phyloP scores from a whole-genome alignment of 2,888 invertebrate genomes.

The Trachelus iudaicus region DNA sequence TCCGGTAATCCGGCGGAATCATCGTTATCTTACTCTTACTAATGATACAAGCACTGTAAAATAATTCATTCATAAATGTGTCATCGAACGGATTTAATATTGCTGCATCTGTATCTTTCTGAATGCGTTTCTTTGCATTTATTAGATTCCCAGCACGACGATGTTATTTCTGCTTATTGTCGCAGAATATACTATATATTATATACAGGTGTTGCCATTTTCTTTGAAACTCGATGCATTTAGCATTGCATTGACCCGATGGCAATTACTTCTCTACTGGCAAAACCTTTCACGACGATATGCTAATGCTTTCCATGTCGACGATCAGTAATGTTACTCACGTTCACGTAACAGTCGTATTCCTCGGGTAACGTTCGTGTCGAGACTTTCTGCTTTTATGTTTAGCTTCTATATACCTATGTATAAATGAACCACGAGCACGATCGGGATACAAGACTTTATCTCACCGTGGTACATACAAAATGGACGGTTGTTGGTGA shows the following conservation, averaged over 20 bases:
- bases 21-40: no score
- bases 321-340: background rate
- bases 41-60: background rate
- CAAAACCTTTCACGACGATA: background rate
- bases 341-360: background rate
- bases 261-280: background rate
- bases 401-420: background rate
- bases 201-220: background rate
- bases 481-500: background rate
- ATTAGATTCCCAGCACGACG: background rate
- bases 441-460: constrained; percentile 30
- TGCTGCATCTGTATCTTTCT: background rate
- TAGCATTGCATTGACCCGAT: background rate
- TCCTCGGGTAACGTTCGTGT: background rate
- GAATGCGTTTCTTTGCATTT: background rate
- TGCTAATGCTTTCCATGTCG: background rate
- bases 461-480: background rate
- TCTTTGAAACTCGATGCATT: background rate
- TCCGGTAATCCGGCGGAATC: background rate
- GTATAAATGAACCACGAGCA: constrained; percentile 25
- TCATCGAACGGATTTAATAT: background rate
- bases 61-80: background rate
- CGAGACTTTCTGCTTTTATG: background rate
- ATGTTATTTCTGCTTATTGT: background rate
- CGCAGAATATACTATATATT: no score